Evolutionary conservation across 2,113 vertebrate genomes (phyloP).

Genomic region (Triplophysa rosa): DNA sequence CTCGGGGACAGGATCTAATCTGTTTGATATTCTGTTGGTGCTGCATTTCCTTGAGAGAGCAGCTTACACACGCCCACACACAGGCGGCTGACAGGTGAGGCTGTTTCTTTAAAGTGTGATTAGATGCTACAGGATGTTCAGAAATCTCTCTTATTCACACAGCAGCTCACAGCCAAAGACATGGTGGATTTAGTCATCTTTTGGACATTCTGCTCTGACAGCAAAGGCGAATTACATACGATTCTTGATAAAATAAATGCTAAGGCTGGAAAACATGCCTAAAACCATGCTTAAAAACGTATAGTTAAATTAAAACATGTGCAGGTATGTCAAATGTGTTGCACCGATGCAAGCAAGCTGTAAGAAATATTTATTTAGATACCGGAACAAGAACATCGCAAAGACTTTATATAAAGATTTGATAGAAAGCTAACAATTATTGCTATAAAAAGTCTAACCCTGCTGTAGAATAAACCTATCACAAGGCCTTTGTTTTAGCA

Average conservation of each 20-base stretch:
- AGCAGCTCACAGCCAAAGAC: not conserved
- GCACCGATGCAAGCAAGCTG: too few relatives aligned
- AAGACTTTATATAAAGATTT: too few relatives aligned
- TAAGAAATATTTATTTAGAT: too few relatives aligned
- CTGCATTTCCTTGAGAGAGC: constrained; percentile 23
- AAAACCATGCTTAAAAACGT: too few relatives aligned
- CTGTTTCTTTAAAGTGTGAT: constrained; percentile 50
- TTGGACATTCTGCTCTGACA: constrained; percentile 1
- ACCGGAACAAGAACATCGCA: too few relatives aligned
- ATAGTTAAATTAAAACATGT: too few relatives aligned
- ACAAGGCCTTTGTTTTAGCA: too few relatives aligned
- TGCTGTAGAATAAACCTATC: too few relatives aligned
- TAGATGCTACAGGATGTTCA: constrained; percentile 51
- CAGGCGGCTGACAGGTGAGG: constrained; percentile 56
- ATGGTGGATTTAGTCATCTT: constrained; percentile 17
- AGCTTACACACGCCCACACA: constrained; percentile 32
- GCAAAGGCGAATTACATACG: constrained; percentile 4
- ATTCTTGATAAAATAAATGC: not conserved
- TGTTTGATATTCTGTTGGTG: constrained; percentile 37
- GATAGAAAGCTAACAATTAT: too few relatives aligned
- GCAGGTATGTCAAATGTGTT: not conserved
- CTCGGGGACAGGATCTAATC: not conserved
- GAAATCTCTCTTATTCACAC: not conserved
- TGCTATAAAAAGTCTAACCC: too few relatives aligned
- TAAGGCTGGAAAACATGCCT: not conserved